Percentiles rank a stretch among this genome's conserved stretches.
Conservation (phyloP, 2,797 vertebrate genomes). For the Simalia tracyae region DNA sequence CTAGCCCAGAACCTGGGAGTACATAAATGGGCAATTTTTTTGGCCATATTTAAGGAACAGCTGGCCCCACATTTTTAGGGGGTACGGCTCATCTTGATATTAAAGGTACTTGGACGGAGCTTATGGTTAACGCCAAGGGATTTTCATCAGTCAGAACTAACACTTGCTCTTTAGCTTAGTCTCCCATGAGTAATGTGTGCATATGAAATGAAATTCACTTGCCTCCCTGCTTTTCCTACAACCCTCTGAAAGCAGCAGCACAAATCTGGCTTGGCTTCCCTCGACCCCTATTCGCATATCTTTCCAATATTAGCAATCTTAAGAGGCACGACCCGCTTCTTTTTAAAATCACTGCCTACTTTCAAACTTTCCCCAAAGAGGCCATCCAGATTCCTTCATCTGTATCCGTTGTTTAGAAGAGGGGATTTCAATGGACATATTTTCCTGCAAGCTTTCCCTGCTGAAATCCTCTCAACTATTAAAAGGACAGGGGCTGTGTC, state of each 20-base stretch:
- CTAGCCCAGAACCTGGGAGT: background rate
- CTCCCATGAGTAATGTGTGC: background rate
- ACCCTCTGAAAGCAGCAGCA: background rate
- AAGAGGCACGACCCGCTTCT: background rate
- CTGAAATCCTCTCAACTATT: background rate
- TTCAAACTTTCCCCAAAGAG: no score
- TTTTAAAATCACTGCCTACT: no score
- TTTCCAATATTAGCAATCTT: background rate
- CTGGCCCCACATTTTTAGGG: background rate
- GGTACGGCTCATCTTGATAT: background rate
- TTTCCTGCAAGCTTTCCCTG: background rate
- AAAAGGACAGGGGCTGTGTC: background rate
- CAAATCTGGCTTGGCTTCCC: background rate
- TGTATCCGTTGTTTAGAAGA: background rate
- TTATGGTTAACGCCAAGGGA: background rate
- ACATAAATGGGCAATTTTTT: background rate
- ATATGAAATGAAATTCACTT: background rate
- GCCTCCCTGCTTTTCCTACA: background rate
- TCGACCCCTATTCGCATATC: background rate
- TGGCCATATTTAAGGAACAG: background rate
- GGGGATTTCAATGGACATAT: background rate
- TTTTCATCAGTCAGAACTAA: background rate
- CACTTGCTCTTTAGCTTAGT: background rate
- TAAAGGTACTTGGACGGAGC: background rate
- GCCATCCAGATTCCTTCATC: background rate